Conservation (phyloP, 2,797 vertebrate genomes). For the Characodon lateralis region DNA sequence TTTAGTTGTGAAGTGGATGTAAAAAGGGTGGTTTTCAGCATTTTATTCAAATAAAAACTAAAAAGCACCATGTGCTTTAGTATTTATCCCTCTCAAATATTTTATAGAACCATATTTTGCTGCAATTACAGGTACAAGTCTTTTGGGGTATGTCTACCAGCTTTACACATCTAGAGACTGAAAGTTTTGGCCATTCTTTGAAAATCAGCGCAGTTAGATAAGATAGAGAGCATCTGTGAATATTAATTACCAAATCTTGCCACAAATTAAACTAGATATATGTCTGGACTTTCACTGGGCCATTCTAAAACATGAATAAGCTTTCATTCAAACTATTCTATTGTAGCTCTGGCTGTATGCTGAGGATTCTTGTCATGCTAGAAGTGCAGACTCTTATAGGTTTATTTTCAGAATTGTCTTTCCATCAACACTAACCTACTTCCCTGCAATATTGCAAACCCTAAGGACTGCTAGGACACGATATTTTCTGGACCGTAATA, state of each 20-base stretch:
- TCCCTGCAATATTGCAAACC: not conserved
- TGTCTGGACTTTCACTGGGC: not conserved
- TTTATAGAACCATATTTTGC: too few relatives aligned
- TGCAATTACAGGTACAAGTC: not conserved
- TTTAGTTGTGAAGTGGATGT: too few relatives aligned
- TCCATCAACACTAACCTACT: not conserved
- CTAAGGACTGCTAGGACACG: not conserved
- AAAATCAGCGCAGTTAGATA: not conserved
- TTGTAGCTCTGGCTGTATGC: not conserved
- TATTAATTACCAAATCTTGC: not conserved
- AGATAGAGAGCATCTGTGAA: not conserved
- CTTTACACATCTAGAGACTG: not conserved
- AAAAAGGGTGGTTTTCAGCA: too few relatives aligned
- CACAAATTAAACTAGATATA: not conserved
- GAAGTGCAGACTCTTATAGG: not conserved
- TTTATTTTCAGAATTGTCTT: not conserved
- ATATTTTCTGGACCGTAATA: not conserved
- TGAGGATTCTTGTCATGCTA: not conserved
- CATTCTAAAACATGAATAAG: not conserved
- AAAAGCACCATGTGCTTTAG: too few relatives aligned
- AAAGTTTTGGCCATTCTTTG: not conserved
- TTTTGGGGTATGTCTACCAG: not conserved
- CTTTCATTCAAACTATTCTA: not conserved
- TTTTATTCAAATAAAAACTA: too few relatives aligned
- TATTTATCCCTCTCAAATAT: too few relatives aligned